Evolutionary conservation across 2,113 vertebrate genomes (phyloP).

Genomic region (Brachypteracias leptosomus): DNA sequence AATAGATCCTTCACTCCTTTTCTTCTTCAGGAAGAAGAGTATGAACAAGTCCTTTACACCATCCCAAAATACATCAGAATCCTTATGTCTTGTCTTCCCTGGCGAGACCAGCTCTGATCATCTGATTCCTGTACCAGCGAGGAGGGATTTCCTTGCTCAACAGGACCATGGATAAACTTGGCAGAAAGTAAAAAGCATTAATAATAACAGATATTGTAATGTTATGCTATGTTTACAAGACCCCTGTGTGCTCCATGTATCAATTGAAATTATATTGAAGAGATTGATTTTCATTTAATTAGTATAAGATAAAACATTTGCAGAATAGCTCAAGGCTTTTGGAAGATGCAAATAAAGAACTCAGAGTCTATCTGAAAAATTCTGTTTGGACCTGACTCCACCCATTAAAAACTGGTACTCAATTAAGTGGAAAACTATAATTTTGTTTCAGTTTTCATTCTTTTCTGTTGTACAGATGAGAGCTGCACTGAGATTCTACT

Average conservation of each 20-base stretch:
- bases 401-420: neutral
- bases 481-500: neutral
- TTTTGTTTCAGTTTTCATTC: neutral
- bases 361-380: neutral
- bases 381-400: neutral
- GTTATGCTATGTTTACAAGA: slow-evolving; percentile 1
- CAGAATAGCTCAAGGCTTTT: neutral
- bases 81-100: neutral
- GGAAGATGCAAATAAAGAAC: neutral
- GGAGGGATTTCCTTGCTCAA: neutral
- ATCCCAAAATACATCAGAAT: neutral
- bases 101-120: neutral
- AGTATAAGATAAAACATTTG: neutral
- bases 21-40: neutral
- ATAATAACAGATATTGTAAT: slow-evolving; percentile 14
- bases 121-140: neutral
- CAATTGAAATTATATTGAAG: neutral
- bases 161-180: slow-evolving; percentile 5
- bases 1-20: neutral
- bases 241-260: neutral
- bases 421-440: neutral
- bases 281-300: slow-evolving; percentile 34
- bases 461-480: neutral
- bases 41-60: neutral
- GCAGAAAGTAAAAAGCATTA: slow-evolving; percentile 11